Evolutionary conservation across 2,797 vertebrate species (phyloP).

Genomic region (Apodemus agrarius): DNA sequence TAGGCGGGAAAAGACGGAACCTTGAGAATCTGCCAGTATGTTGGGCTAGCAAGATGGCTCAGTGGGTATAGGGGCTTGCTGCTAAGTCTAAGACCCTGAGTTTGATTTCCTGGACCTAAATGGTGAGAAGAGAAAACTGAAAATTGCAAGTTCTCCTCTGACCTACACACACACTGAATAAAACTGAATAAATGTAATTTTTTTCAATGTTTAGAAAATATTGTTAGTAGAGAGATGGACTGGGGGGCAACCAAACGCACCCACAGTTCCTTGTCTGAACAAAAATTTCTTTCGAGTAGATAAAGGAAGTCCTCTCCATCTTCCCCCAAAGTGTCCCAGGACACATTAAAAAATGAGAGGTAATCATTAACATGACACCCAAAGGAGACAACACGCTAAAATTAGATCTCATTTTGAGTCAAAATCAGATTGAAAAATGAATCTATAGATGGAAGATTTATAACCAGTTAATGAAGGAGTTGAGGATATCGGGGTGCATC

Average conservation of each 20-base stretch:
- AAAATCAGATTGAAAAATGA: slow-evolving; percentile 45
- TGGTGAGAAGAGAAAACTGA: not conserved
- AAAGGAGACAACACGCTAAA: slow-evolving; percentile 17
- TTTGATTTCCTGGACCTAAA: not conserved
- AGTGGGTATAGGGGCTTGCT: not conserved
- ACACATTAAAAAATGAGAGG: not conserved
- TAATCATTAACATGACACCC: not conserved
- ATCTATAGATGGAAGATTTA: slow-evolving; percentile 35
- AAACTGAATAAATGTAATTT: not conserved
- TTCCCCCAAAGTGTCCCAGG: not conserved
- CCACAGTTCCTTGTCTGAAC: not conserved
- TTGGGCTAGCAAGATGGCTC: not conserved
- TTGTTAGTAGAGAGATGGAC: not conserved
- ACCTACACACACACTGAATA: not conserved
- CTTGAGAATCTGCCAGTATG: not conserved
- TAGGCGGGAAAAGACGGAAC: not conserved
- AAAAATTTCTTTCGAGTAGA: not conserved
- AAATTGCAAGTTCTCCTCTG: not conserved
- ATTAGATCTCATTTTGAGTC: slow-evolving; percentile 33
- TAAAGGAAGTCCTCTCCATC: not conserved
- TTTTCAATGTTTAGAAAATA: not conserved
- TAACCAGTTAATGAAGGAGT: not conserved
- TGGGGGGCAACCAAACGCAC: not conserved
- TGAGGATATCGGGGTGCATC: not conserved
- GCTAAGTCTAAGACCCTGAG: not conserved